Evolutionary conservation across 2,113 vertebrate species (phyloP).

Genomic region (Sialia sialis): DNA sequence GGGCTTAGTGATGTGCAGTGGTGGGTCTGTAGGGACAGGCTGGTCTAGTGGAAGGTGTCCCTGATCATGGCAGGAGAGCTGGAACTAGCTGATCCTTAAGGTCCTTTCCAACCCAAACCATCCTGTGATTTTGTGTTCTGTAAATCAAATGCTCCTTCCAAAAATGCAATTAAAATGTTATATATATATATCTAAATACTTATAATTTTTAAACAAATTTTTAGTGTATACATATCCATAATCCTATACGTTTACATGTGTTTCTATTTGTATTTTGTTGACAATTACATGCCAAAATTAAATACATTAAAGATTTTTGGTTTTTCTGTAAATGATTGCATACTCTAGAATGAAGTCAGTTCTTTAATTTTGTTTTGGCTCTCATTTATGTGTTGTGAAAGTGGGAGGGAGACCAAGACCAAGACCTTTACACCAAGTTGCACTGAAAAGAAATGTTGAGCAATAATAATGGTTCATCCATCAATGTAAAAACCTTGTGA

Average conservation of each 20-base stretch:
- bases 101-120: not conserved
- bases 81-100: not conserved
- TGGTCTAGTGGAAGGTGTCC: not conserved
- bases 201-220: not conserved
- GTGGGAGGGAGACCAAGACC: not conserved
- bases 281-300: not conserved
- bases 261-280: not conserved
- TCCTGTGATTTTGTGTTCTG: not conserved
- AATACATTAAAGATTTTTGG: not conserved
- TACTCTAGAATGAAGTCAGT: not conserved
- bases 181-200: not conserved
- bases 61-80: not conserved
- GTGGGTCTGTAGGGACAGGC: not conserved
- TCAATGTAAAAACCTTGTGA: not conserved
- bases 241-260: not conserved
- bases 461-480: not conserved
- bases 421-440: not conserved
- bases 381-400: not conserved
- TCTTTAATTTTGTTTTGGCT: not conserved
- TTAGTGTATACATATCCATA: not conserved
- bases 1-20: not conserved
- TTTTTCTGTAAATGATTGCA: not conserved
- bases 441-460: not conserved
- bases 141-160: not conserved
- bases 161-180: not conserved